A percentile compares a stretch with the other conserved stretches of the same genome.
Conservation (phyloP, 2,888 invertebrate genomes). For the Tenthredo distinguenda region DNA sequence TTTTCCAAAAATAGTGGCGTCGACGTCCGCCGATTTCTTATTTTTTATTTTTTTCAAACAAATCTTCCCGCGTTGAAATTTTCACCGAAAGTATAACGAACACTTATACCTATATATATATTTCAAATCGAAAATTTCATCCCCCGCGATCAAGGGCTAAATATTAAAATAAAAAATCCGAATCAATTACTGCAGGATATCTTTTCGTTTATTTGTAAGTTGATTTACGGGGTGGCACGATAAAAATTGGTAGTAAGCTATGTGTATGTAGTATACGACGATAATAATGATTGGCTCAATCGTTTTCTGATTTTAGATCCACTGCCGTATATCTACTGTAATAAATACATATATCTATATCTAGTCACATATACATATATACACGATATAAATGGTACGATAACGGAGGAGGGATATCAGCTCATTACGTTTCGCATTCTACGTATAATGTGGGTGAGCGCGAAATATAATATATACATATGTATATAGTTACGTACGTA, state of each 20-base stretch:
- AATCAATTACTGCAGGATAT: too few relatives aligned
- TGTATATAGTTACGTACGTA: neutral
- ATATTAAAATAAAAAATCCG: too few relatives aligned
- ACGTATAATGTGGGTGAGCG: neutral
- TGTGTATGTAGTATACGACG: neutral
- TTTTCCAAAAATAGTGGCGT: too few relatives aligned
- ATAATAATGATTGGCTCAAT: neutral
- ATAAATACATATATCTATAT: neutral
- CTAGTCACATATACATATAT: neutral
- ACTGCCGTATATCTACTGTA: neutral
- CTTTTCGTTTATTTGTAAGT: too few relatives aligned
- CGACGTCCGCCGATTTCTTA: too few relatives aligned
- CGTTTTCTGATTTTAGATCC: neutral
- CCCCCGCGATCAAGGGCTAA: too few relatives aligned
- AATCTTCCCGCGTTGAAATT: too few relatives aligned
- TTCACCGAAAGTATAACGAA: too few relatives aligned
- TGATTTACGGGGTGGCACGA: too few relatives aligned
- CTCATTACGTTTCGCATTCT: constrained; percentile 2
- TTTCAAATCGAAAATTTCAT: too few relatives aligned
- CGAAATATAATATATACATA: neutral
- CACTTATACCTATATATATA: too few relatives aligned
- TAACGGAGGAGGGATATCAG: constrained; percentile 1
- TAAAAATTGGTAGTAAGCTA: too few relatives aligned
- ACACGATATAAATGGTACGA: constrained; percentile 6
- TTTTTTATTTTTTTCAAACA: neutral